Evolutionary conservation across 1,140 invertebrate genomes (phyloP), one percentile per base, ranked within the genome.

Genomic region (Zaprionus kolodkinae): DNA sequence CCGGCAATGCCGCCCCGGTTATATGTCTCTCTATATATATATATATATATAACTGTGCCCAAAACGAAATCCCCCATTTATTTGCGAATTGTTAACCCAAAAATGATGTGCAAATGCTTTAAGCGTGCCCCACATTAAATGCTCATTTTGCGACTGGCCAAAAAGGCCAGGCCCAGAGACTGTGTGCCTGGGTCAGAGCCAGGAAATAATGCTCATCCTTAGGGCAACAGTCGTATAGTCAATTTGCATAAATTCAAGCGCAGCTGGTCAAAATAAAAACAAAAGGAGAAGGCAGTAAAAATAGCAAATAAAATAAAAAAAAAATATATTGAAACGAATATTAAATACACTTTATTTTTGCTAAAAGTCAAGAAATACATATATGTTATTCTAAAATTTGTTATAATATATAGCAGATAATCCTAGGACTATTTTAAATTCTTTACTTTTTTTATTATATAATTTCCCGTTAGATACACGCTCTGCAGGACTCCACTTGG

Each of bases 161-260:
- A 52, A 52, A 11, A 17, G 33, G 45, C 45, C 27, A 25, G 27
- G 6, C 25, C n/a, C n/a, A n/a, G n/a, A n/a, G n/a, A n/a, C n/a
- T n/a, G n/a, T 6, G 15, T 11, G 30, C 55, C 30, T 6, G n/a
- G 33, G 30, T 9, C 33, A 57, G 30, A 38, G 55, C 13, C 7
- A 45, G n/a, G n/a, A n/a, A 50, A 54, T 64, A 50, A 54, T 64
- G 48, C 54, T 11, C 38, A 38, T 17, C 61, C 62, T 48, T 48
- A 50, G 82, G 68, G 65, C 69, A 69, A 76, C 68, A 55, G 50
- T 33, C 65, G 68, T 63, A 63, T 57, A 72, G 54, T 57, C 27
- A 55, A 88, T 88, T 88, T 88, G 66, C 81, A 88, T 84, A 89
- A 88, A 73, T 75, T 86, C 73, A 57, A 50, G 57, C 66, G 2